Conservation (phyloP, 1,140 invertebrate species). For the Monomorium pharaonis region DNA sequence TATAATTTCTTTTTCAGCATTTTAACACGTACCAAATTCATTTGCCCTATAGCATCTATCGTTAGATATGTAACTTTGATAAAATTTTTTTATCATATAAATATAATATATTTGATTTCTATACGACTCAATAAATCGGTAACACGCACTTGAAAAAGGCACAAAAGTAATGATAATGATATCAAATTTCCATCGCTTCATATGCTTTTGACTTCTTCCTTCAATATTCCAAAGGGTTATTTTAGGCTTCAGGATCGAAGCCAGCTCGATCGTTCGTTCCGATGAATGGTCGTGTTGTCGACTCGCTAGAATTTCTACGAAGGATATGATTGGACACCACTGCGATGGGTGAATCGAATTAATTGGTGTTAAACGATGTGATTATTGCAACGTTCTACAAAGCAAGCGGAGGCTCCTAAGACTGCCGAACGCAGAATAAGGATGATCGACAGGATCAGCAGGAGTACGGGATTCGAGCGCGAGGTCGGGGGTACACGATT, state of each 20-base stretch:
- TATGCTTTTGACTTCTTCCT: background rate
- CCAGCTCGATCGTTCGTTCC: conserved; percentile 63
- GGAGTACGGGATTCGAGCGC: conserved; percentile 77
- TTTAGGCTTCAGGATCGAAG: conserved; percentile 16
- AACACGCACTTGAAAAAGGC: conserved; percentile 13
- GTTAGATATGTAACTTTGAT: conserved; percentile 43
- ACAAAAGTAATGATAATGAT: conserved; percentile 29
- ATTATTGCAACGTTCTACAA: conserved; percentile 83
- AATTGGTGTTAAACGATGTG: conserved; percentile 71
- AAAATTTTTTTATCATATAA: conserved; percentile 34
- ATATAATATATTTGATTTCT: conserved; percentile 28
- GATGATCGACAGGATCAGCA: conserved; percentile 78
- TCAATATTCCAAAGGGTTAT: background rate
- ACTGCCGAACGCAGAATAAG: conserved; percentile 76
- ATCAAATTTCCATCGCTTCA: background rate
- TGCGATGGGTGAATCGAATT: conserved; percentile 64
- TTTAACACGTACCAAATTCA: conserved; percentile 3
- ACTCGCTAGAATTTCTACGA: conserved; percentile 64
- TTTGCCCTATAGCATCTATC: background rate
- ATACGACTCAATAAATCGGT: background rate
- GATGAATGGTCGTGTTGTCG: conserved; percentile 45
- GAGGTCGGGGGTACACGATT: conserved; percentile 87
- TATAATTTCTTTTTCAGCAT: background rate
- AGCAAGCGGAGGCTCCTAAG: conserved; percentile 81
- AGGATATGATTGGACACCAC: conserved; percentile 63